Percentiles rank a stretch among this genome's conserved stretches.
These are phyloP conservation scores for Sphaerodactylus townsendi DNA, from an alignment of 2,113 vertebrate genomes.

Conservation along the genomic window DNA sequence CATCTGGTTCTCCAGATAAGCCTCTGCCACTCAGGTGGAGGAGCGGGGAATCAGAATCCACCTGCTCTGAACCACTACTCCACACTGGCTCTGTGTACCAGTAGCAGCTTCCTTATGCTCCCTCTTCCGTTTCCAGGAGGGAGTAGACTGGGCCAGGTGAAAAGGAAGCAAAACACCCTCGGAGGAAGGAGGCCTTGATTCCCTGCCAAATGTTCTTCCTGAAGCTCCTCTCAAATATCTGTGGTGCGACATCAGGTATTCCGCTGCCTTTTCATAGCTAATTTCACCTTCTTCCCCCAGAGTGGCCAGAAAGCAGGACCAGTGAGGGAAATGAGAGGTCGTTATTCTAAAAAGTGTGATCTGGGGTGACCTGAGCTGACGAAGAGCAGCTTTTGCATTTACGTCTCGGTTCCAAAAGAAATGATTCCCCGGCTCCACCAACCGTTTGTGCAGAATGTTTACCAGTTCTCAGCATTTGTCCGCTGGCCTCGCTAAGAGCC, in stretches of 20 bases:
- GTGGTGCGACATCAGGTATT: accelerated
- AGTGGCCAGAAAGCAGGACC: neutral
- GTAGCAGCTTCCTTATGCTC: neutral
- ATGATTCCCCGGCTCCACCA: neutral
- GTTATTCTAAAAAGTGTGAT: neutral
- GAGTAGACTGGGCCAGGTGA: neutral
- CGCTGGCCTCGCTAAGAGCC: neutral
- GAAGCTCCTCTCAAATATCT: neutral
- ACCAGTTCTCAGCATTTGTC: neutral
- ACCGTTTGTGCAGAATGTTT: neutral
- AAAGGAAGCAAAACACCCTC: neutral
- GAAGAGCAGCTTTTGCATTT: neutral
- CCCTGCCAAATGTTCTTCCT: neutral
- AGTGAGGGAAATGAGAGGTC: neutral
- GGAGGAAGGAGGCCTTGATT: accelerated
- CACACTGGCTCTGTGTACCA: too few relatives aligned
- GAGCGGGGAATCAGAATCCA: too few relatives aligned
- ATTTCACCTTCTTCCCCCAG: accelerated
- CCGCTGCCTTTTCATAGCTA: neutral
- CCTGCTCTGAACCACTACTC: too few relatives aligned
- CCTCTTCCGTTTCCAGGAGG: neutral
- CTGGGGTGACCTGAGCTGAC: neutral
- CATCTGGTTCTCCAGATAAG: too few relatives aligned
- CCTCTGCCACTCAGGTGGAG: too few relatives aligned
- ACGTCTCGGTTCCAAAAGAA: neutral